Evolutionary conservation across 2,888 invertebrate genomes (phyloP).

Genomic region (Willowsia nigromaculata): DNA sequence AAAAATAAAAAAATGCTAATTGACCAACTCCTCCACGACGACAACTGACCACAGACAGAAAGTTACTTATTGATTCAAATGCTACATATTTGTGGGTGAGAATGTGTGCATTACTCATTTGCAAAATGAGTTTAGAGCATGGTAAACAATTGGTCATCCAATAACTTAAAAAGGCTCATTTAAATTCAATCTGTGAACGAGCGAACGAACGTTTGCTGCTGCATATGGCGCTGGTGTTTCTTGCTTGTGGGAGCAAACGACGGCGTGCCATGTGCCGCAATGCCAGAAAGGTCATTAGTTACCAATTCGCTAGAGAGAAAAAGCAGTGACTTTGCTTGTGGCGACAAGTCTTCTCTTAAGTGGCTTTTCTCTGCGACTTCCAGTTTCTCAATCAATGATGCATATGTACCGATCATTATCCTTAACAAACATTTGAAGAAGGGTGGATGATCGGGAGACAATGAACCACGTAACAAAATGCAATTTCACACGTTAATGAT

Average conservation of each 20-base stretch:
- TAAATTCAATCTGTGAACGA: slow-evolving; percentile 25
- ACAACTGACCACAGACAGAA: slow-evolving; percentile 45
- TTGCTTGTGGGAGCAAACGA: not conserved
- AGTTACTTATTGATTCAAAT: slow-evolving; percentile 27
- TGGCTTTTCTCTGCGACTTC: not conserved
- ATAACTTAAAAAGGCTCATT: slow-evolving; percentile 34
- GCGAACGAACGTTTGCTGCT: not conserved
- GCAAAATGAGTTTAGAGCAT: not conserved
- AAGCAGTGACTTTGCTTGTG: not conserved
- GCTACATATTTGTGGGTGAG: not conserved
- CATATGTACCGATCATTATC: not conserved
- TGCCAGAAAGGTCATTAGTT: slow-evolving; percentile 1
- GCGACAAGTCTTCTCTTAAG: not conserved
- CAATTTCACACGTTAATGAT: slow-evolving; percentile 26
- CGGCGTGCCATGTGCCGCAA: not conserved
- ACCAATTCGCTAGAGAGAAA: not conserved
- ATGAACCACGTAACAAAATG: not conserved
- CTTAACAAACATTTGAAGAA: not conserved
- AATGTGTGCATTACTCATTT: not conserved
- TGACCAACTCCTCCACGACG: slow-evolving; percentile 19
- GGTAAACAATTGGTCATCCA: not conserved
- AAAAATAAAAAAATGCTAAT: slow-evolving; percentile 11
- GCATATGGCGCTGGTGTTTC: not conserved
- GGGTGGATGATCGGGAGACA: slow-evolving; percentile 29
- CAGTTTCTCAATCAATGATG: not conserved